Conservation (phyloP, 2,888 invertebrate genomes). For the Galerucella calmariensis region DNA sequence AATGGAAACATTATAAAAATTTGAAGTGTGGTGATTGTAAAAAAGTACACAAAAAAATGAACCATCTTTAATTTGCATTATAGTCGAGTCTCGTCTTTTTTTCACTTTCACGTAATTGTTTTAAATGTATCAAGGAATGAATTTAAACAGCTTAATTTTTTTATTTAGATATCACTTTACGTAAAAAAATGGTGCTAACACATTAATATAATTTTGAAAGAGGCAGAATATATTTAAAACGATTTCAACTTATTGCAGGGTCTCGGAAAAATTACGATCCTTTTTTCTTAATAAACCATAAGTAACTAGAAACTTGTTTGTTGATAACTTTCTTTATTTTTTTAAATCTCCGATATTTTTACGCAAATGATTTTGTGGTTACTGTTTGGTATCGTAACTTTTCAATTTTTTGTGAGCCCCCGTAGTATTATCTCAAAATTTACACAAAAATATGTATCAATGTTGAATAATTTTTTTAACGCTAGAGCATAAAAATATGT, state of each 20-base stretch:
- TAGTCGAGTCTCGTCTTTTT: neutral
- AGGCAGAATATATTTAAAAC: slow-evolving; percentile 46
- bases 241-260: slow-evolving; percentile 38
- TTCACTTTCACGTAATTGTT: slow-evolving; percentile 38
- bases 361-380: neutral
- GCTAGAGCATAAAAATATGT: slow-evolving; percentile 49
- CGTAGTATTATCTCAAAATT: slow-evolving; percentile 38
- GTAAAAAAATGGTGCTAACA: slow-evolving; percentile 48
- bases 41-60: slow-evolving; percentile 11
- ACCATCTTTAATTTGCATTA: neutral
- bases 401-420: slow-evolving; percentile 23
- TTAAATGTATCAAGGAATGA: slow-evolving; percentile 44
- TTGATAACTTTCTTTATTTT: neutral
- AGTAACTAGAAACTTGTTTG: neutral
- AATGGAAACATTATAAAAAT: too few species aligned
- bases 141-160: slow-evolving; percentile 29
- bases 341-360: neutral
- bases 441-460: slow-evolving; percentile 37
- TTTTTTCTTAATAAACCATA: neutral
- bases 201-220: slow-evolving; percentile 33
- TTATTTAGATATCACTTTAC: slow-evolving; percentile 39
- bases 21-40: too few species aligned
- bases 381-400: neutral
- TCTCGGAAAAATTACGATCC: slow-evolving; percentile 21
- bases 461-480: slow-evolving; percentile 46